Conservation (phyloP, 2,888 invertebrate genomes). For the Sphaerolaimus hirsutus region DNA sequence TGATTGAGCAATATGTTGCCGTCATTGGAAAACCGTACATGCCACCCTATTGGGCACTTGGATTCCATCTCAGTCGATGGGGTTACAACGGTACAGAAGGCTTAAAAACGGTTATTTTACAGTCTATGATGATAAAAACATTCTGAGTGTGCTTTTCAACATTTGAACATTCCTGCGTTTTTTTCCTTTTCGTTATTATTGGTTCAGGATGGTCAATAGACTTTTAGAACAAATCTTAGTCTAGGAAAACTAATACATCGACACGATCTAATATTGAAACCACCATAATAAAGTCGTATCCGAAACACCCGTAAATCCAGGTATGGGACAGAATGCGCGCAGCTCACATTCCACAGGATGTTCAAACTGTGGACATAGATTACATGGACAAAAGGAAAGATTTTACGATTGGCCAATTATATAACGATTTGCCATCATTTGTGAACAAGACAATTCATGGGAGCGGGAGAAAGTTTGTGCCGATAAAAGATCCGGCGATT, state of each 20-base stretch:
- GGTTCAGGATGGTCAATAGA: too few relatives aligned
- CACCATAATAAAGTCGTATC: too few relatives aligned
- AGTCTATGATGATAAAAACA: too few relatives aligned
- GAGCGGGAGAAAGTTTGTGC: neutral
- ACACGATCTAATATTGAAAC: too few relatives aligned
- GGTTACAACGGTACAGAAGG: conserved; percentile 10
- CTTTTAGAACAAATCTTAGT: too few relatives aligned
- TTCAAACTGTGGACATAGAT: conserved; percentile 62
- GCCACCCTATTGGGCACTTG: conserved; percentile 25
- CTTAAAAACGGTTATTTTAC: conserved; percentile 14
- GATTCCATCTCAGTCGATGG: conserved; percentile 21
- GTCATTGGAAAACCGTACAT: conserved; percentile 13
- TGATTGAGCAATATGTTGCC: neutral
- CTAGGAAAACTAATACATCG: too few relatives aligned
- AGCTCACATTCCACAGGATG: conserved; percentile 30
- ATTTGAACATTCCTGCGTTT: too few relatives aligned
- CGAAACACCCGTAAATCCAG: too few relatives aligned
- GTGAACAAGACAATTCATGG: neutral
- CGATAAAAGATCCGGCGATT: neutral
- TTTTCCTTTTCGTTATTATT: too few relatives aligned
- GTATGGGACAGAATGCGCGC: conserved; percentile 20
- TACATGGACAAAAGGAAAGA: conserved; percentile 54
- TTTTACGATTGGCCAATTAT: conserved; percentile 37
- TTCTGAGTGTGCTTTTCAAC: too few relatives aligned
- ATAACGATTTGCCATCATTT: neutral